These are phyloP conservation scores for Sminthopsis crassicaudata DNA, from an alignment of 2,113 vertebrate species.

Conservation along the genomic window DNA sequence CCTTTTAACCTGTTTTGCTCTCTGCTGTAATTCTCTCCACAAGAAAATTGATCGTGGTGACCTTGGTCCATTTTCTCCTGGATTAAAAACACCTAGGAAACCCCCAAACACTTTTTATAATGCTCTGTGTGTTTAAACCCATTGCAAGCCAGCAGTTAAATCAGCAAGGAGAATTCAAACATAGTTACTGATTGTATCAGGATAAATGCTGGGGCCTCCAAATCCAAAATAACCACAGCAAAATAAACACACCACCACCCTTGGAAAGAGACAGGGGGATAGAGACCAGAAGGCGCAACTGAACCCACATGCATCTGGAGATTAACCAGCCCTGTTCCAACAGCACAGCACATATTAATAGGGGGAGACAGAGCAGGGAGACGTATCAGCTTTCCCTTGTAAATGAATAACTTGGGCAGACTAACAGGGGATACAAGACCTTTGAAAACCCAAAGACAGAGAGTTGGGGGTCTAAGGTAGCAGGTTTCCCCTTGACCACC, in stretches of 20 bases:
- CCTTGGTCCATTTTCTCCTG: slow-evolving; percentile 50
- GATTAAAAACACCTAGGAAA: slow-evolving; percentile 69
- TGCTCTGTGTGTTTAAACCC: slow-evolving; percentile 30
- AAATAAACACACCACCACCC: slow-evolving; percentile 56
- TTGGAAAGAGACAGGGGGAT: slow-evolving; percentile 56
- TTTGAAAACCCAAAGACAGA: slow-evolving; percentile 26
- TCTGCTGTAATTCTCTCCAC: slow-evolving; percentile 55
- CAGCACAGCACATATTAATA: slow-evolving; percentile 13
- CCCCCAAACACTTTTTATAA: slow-evolving; percentile 62
- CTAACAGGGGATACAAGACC: not conserved
- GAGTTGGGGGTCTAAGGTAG: not conserved
- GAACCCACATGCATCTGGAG: slow-evolving; percentile 51
- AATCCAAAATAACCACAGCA: slow-evolving; percentile 64
- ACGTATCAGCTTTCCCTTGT: slow-evolving; percentile 25
- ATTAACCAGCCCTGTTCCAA: slow-evolving; percentile 54
- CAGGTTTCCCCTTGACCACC: not conserved
- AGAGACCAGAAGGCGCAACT: slow-evolving; percentile 46
- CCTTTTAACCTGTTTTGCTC: slow-evolving; percentile 70
- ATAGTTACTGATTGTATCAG: slow-evolving; percentile 66
- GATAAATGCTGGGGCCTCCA: slow-evolving; percentile 61
- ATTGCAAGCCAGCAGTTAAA: slow-evolving; percentile 62
- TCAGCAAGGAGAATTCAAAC: slow-evolving; percentile 55
- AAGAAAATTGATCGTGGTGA: slow-evolving; percentile 59
- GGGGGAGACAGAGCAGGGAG: not conserved
- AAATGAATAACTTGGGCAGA: slow-evolving; percentile 26